Base-by-base conservation (phyloP, 2,888 invertebrate genomes). In the Camptogramma bilineatum region DNA sequence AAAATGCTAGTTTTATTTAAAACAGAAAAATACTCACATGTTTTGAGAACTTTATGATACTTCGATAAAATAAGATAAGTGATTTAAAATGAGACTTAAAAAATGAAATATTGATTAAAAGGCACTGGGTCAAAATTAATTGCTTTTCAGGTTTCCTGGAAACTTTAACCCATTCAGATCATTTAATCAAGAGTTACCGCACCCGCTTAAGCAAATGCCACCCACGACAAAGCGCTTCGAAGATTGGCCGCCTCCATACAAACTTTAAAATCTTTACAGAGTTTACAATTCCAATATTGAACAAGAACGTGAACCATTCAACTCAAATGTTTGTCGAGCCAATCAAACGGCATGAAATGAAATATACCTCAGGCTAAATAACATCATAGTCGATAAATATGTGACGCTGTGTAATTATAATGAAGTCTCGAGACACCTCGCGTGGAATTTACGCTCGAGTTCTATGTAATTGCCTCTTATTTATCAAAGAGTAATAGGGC, bases 341-440 rank as follows among this genome's bases (percentile, higher is more conserved):
- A 78, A 78, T 78, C 77, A 78, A 71, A 67, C 62, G 71, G 57
- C 68, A 72, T 71, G 62, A 71, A 73, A 73, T 71, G 68, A 71
- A 73, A 69, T 71, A 75, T 28, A 54, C 60, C 57, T 56, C 65
- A 48, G 52, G 48, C 57, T 44, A 65, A 65, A 65, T 57, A 65
- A 57, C 56, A 64, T 56, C 56, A 24, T 53, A 56, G 48, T 18
- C 56, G 44, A 61, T 61, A 56, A 61, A 65, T 57, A 61, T 52
- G 55, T 56, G 48, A 61, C 51, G 57, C 34, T 57, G 57, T 57
- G 44, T 51, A 62, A 58, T 65, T 62, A 65, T 65, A 65, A 62
- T 66, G 66, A 62, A 58, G 58, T 62, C 66, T 66, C 57, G 51
- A 59, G 58, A 59, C 62, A 62, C 62, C 58, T 66, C 34, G 54